Percentiles rank a stretch among this genome's conserved stretches.
These are phyloP conservation scores for Pogonocichla stellata DNA, from an alignment of 2,113 vertebrate genomes.

Conservation along the genomic window DNA sequence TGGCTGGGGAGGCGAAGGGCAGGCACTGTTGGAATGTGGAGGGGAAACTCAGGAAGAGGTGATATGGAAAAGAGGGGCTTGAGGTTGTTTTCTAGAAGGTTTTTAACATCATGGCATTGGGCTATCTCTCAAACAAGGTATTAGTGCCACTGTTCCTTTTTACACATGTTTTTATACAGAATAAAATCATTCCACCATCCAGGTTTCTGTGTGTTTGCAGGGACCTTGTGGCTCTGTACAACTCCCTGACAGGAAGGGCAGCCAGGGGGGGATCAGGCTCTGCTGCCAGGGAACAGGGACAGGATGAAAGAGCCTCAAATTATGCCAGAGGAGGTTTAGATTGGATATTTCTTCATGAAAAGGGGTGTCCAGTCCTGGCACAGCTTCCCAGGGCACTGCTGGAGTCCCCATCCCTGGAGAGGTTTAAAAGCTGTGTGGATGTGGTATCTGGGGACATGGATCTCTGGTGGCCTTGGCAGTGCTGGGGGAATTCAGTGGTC, in stretches of 20 bases:
- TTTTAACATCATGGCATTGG: rapidly evolving
- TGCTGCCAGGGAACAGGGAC: not conserved
- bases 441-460: not conserved
- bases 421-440: rapidly evolving
- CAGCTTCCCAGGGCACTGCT: rapidly evolving
- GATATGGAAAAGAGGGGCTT: not conserved
- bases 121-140: not conserved
- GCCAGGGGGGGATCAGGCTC: rapidly evolving
- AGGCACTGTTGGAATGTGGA: not conserved
- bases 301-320: rapidly evolving
- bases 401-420: not conserved
- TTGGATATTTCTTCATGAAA: not conserved
- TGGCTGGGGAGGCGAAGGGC: rapidly evolving
- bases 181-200: not conserved
- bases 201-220: not conserved
- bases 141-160: not conserved
- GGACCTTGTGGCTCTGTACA: not conserved
- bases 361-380: not conserved
- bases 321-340: not conserved
- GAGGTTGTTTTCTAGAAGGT: not conserved
- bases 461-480: not conserved
- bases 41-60: not conserved
- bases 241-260: not conserved
- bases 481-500: not conserved
- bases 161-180: rapidly evolving